phyloP scores from a whole-genome alignment of 2,797 vertebrate species.

The Rhodeus uyekii region DNA sequence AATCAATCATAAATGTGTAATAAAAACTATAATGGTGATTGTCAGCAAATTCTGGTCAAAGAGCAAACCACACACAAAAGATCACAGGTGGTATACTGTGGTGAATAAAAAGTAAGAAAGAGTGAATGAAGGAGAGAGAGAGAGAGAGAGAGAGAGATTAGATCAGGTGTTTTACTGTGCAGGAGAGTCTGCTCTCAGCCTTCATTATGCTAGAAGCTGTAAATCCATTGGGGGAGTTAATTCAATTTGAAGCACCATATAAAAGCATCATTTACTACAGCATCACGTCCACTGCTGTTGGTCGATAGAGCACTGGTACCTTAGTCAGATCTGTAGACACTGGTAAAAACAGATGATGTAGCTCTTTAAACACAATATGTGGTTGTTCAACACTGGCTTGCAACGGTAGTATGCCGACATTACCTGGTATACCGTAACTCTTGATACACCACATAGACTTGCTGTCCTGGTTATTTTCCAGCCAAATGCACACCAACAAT shows the following conservation, averaged over 20 bases:
- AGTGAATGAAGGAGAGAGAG: conserved; percentile 15
- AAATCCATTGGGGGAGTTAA: conserved; percentile 51
- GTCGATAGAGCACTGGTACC: conserved; percentile 26
- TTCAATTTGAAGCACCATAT: conserved; percentile 56
- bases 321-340: conserved; percentile 11
- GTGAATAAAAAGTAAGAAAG: conserved; percentile 4
- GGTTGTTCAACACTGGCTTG: background rate
- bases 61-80: conserved; percentile 40
- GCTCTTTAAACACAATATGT: background rate
- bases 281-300: conserved; percentile 16
- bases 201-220: conserved; percentile 50
- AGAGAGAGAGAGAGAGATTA: conserved; percentile 39
- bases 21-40: conserved; percentile 17
- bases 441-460: background rate
- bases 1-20: conserved; percentile 40
- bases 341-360: conserved; percentile 6
- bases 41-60: conserved; percentile 27
- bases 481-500: background rate
- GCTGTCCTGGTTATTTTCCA: background rate
- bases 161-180: conserved; percentile 55
- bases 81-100: conserved; percentile 6
- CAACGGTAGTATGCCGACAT: background rate
- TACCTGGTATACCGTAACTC: background rate
- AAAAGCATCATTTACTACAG: conserved; percentile 52
- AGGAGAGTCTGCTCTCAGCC: conserved; percentile 47